Evolutionary conservation across 2,888 invertebrate species (phyloP).

Genomic region (Incurvaria masculella): DNA sequence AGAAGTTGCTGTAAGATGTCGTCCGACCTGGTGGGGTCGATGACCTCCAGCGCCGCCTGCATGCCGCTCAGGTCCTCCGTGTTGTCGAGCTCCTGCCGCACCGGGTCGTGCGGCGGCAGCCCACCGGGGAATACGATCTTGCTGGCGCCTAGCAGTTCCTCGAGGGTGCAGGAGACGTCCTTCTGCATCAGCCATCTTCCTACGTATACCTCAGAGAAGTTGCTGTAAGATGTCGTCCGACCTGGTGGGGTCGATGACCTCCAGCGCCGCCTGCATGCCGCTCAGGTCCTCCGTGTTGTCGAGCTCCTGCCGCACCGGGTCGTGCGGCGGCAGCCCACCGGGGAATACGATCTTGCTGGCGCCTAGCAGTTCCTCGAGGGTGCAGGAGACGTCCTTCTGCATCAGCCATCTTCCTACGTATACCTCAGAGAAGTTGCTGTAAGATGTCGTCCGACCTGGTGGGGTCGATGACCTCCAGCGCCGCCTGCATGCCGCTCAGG

Average conservation of each 20-base stretch:
- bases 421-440: too few relatives aligned
- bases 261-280: constrained; percentile 78
- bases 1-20: neutral
- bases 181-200: constrained; percentile 69
- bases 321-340: constrained; percentile 89
- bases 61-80: constrained; percentile 84
- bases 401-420: constrained; percentile 68
- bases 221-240: too few relatives aligned
- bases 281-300: constrained; percentile 84
- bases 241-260: constrained; percentile 63
- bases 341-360: constrained; percentile 91
- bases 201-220: too few relatives aligned
- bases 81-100: constrained; percentile 86
- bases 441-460: too few relatives aligned
- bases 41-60: constrained; percentile 73
- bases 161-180: constrained; percentile 73
- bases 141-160: constrained; percentile 79
- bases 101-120: constrained; percentile 81
- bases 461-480: constrained; percentile 68
- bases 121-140: constrained; percentile 94
- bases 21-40: constrained; percentile 52
- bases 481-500: constrained; percentile 78
- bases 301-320: constrained; percentile 84
- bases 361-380: constrained; percentile 77
- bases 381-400: constrained; percentile 71